Conservation (phyloP, 2,113 vertebrate genomes). For the Dipodomys spectabilis region DNA sequence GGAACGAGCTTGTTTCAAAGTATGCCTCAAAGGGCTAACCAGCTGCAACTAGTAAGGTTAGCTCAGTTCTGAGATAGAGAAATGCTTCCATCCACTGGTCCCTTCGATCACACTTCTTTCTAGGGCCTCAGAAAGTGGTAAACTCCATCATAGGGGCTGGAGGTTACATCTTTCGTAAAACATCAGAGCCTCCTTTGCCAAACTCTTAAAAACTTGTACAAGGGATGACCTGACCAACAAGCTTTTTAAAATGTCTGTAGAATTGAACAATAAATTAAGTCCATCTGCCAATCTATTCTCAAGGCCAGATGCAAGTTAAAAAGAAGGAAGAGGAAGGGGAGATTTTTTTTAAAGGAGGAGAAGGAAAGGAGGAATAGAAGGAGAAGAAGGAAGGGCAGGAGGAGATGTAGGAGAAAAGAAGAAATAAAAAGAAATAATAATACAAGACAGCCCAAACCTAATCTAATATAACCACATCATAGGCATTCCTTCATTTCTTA, state of each 20-base stretch:
- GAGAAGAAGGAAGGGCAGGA: too few relatives aligned
- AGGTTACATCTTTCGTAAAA: not conserved
- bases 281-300: not conserved
- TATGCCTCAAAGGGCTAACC: not conserved
- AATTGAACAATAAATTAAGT: constrained; percentile 26
- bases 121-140: not conserved
- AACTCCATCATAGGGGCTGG: not conserved
- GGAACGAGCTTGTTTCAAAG: not conserved
- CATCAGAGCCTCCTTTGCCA: not conserved
- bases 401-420: too few relatives aligned
- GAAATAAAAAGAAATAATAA: too few relatives aligned
- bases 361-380: not conserved
- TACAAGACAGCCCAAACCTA: not conserved
- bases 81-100: not conserved
- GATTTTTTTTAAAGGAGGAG: not conserved
- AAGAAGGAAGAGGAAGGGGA: not conserved
- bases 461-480: not conserved
- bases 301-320: not conserved
- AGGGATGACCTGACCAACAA: not conserved
- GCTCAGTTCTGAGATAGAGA: not conserved
- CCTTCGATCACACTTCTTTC: not conserved
- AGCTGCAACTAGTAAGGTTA: not conserved
- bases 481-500: not conserved
- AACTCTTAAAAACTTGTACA: constrained; percentile 35
- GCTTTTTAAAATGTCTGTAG: not conserved